phyloP scores from a whole-genome alignment of 1,140 invertebrate genomes.

The Phortica variegata region DNA sequence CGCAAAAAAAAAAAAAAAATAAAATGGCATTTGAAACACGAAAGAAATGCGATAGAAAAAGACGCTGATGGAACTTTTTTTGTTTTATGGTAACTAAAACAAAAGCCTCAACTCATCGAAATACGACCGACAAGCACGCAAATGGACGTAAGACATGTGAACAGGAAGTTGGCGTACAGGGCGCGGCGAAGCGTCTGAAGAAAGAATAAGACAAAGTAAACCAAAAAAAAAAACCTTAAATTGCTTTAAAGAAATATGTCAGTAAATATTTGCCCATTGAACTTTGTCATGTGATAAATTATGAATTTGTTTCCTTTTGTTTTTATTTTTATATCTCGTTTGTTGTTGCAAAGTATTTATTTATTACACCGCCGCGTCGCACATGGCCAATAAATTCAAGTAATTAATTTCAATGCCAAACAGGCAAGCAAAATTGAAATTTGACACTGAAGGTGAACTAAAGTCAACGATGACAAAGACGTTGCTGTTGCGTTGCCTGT shows the following conservation, averaged over 20 bases:
- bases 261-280: too few species aligned
- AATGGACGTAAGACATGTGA: slow-evolving; percentile 44
- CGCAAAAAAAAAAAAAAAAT: background rate
- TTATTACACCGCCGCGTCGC: too few species aligned
- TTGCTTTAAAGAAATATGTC: too few species aligned
- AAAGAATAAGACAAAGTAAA: slow-evolving; percentile 20
- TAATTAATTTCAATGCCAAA: background rate
- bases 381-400: background rate
- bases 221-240: slow-evolving; percentile 20
- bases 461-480: slow-evolving; percentile 21
- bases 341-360: too few species aligned
- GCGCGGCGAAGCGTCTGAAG: too few species aligned
- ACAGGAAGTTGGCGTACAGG: slow-evolving; percentile 18
- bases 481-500: background rate
- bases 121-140: slow-evolving; percentile 12
- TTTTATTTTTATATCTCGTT: too few species aligned
- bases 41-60: slow-evolving; percentile 19
- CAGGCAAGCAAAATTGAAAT: slow-evolving; percentile 21
- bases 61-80: too few species aligned
- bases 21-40: slow-evolving; percentile 12
- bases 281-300: too few species aligned
- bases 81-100: background rate
- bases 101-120: slow-evolving; percentile 11
- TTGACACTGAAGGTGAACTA: slow-evolving; percentile 21
- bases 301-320: too few species aligned